phyloP scores from a whole-genome alignment of 2,888 invertebrate species.

The Acanthosepion lycidas region DNA sequence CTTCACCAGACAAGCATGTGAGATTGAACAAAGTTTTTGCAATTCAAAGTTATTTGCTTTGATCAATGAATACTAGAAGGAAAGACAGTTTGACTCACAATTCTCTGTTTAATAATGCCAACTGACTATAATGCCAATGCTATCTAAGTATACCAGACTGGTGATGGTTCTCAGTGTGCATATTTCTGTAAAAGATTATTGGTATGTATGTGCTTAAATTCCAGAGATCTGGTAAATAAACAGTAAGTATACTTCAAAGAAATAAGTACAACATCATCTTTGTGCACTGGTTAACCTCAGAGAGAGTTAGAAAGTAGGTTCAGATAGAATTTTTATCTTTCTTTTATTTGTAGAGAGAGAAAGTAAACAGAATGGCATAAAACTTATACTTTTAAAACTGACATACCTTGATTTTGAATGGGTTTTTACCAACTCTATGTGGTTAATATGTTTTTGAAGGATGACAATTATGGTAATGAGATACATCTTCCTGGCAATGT shows the following conservation, averaged over 20 bases:
- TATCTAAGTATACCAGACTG: not conserved
- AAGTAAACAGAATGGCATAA: not conserved
- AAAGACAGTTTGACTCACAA: too few relatives aligned
- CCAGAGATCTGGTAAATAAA: constrained; percentile 7
- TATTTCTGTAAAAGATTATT: not conserved
- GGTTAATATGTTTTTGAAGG: too few relatives aligned
- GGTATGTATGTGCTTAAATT: not conserved
- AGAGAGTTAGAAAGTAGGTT: not conserved
- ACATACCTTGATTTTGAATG: not conserved
- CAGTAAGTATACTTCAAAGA: not conserved
- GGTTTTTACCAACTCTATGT: not conserved
- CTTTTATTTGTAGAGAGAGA: not conserved
- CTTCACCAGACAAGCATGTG: too few relatives aligned
- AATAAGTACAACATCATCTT: not conserved
- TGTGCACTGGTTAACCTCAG: not conserved
- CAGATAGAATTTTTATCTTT: not conserved
- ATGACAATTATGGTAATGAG: too few relatives aligned
- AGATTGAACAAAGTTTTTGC: too few relatives aligned
- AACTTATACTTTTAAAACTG: not conserved
- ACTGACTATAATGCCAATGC: too few relatives aligned
- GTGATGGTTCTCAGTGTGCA: not conserved
- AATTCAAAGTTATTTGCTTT: too few relatives aligned
- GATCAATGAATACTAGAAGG: too few relatives aligned
- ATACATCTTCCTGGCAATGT: too few relatives aligned
- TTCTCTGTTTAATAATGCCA: too few relatives aligned